Conservation (phyloP, 2,888 invertebrate species). For the Lottia gigantea region DNA sequence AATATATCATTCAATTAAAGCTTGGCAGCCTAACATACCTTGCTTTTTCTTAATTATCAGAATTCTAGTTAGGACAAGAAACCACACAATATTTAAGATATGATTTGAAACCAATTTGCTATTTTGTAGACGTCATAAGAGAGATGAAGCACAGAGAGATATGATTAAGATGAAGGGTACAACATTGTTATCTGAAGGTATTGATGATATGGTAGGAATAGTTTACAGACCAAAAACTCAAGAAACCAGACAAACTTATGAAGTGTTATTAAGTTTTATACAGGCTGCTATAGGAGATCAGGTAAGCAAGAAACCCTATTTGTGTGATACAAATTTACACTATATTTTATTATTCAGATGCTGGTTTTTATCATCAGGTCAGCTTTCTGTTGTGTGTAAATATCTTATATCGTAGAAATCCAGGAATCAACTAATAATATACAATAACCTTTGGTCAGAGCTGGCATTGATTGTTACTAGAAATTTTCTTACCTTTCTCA, state of each 20-base stretch:
- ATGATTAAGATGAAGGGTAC: slow-evolving; percentile 90
- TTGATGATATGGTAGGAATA: slow-evolving; percentile 93
- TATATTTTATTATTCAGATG: too few relatives aligned
- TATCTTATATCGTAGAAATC: not conserved
- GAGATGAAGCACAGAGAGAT: slow-evolving; percentile 90
- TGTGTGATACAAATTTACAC: too few relatives aligned
- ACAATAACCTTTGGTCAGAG: too few relatives aligned
- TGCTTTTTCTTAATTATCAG: not conserved
- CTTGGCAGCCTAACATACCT: too few relatives aligned
- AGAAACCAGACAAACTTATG: slow-evolving; percentile 97
- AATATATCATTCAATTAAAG: too few relatives aligned
- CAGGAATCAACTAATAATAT: too few relatives aligned
- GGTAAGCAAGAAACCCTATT: slow-evolving; percentile 54
- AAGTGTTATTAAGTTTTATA: slow-evolving; percentile 93
- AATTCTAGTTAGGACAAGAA: not conserved
- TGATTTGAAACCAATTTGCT: slow-evolving; percentile 1
- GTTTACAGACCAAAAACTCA: slow-evolving; percentile 96
- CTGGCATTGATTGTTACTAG: not conserved
- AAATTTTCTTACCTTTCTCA: not conserved
- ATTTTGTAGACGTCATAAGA: slow-evolving; percentile 58
- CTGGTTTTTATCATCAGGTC: not conserved
- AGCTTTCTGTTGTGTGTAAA: not conserved
- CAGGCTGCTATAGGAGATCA: slow-evolving; percentile 96
- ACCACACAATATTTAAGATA: not conserved
- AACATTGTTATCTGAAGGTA: slow-evolving; percentile 76